phyloP scores from a whole-genome alignment of 1,140 invertebrate genomes.

The Sweltsa coloradensis region DNA sequence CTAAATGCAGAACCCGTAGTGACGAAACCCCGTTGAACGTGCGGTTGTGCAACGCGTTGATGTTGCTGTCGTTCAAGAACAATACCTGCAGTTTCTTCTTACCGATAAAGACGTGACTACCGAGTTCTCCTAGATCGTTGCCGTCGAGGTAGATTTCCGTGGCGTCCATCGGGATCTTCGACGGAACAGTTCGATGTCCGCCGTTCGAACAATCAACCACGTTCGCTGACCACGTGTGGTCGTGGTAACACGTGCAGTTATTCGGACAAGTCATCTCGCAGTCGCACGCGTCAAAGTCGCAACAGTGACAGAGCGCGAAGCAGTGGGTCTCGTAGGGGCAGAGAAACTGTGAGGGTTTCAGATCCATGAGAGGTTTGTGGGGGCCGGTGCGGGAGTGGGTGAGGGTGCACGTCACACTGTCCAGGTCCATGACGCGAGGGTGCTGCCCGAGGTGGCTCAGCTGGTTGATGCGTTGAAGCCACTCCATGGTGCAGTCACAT shows the following conservation, averaged over 20 bases:
- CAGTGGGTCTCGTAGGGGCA: slow-evolving; percentile 45
- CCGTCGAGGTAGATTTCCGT: slow-evolving; percentile 42
- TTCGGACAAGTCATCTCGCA: slow-evolving; percentile 41
- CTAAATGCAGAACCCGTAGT: slow-evolving; percentile 34
- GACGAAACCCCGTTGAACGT: slow-evolving; percentile 40
- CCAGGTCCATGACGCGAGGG: slow-evolving; percentile 31
- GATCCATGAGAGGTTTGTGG: slow-evolving; percentile 51
- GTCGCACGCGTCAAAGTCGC: slow-evolving; percentile 46
- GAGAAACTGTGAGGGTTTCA: slow-evolving; percentile 44
- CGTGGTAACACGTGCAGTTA: slow-evolving; percentile 39
- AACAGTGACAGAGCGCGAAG: slow-evolving; percentile 46
- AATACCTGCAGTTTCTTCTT: slow-evolving; percentile 37
- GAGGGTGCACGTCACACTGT: slow-evolving; percentile 27
- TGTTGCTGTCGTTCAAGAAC: slow-evolving; percentile 35
- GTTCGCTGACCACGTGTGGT: slow-evolving; percentile 38
- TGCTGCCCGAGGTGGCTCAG: slow-evolving; percentile 41
- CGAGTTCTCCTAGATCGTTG: slow-evolving; percentile 33
- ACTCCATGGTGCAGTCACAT: slow-evolving; percentile 78
- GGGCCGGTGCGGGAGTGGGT: slow-evolving; percentile 20
- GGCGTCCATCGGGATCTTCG: slow-evolving; percentile 41
- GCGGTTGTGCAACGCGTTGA: slow-evolving; percentile 36
- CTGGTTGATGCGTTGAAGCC: slow-evolving; percentile 66
- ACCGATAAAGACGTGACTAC: slow-evolving; percentile 40
- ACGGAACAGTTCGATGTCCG: slow-evolving; percentile 30
- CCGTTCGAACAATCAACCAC: slow-evolving; percentile 36